Evolutionary conservation across 2,888 invertebrate species (phyloP), one percentile per base, ranked within the genome.

Genomic region (Gymnoscelis rufifasciata): DNA sequence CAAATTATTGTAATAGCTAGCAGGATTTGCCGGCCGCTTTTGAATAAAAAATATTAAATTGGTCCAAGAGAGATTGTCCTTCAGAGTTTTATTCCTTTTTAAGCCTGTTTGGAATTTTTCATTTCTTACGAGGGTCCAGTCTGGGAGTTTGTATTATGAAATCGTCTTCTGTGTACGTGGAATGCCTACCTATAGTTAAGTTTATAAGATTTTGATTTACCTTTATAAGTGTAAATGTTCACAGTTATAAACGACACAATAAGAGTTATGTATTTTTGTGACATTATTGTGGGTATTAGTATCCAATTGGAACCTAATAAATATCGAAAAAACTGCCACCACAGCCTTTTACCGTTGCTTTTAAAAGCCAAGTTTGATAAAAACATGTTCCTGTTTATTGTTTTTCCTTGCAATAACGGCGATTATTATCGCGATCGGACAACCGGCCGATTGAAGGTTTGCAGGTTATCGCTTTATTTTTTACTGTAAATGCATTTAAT

Each of bases 371-470:
- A 49, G 47, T 48, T 47, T 49, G 47, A 46, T 42, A 54, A 56
- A 56, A 56, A 52, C 58, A 30, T 54, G 56, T 57, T 55, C 56
- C 55, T 57, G 59, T 60, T 55, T 57, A 57, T 57, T 59, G 57
- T 60, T 59, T 57, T 57, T 60, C 47, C 50, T 31, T 54, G 50
- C 38, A 49, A 42, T 57, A 56, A 54, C 55, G 52, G 48, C 38
- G 26, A 46, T n/a, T 45, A 56, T 54, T 52, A 52, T 54, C 47
- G 50, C 49, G 40, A 44, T 46, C 47, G 42, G 38, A 29, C 55
- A 44, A 39, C 47, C 38, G 48, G 47, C 42, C 48, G 38, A 41
- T 52, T 41, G 48, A 51, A 48, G 53, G 54, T 50, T 55, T 53
- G 39, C 49, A 40, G 46, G 45, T 47, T 49, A 47, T 48, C 47